Evolutionary conservation across 2,113 vertebrate genomes (phyloP).

Genomic region (Salvelinus fontinalis): DNA sequence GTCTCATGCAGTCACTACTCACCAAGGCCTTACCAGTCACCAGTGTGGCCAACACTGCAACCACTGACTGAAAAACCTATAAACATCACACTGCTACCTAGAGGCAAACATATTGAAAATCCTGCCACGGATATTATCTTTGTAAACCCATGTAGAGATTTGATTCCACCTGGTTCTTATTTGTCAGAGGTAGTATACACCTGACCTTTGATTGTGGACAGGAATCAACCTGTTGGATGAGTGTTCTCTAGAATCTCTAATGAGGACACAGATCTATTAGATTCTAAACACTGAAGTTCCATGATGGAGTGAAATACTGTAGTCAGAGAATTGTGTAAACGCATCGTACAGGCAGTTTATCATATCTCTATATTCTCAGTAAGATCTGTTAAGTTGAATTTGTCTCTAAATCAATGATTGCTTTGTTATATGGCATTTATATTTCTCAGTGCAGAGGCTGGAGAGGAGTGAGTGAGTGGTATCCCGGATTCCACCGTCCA

Average conservation of each 20-base stretch:
- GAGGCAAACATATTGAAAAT: constrained; percentile 21
- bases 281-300: background rate
- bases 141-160: background rate
- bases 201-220: background rate
- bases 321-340: background rate
- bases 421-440: background rate
- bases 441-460: background rate
- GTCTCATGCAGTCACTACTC: no score
- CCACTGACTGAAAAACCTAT: background rate
- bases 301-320: background rate
- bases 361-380: background rate
- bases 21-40: no score
- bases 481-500: constrained; percentile 2
- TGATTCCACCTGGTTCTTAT: no score
- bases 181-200: background rate
- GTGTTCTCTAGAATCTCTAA: background rate
- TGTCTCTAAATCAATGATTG: background rate
- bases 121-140: background rate
- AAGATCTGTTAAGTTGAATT: background rate
- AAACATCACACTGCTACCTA: constrained; percentile 40
- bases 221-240: background rate
- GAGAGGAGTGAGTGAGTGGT: background rate
- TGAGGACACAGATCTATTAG: background rate
- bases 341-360: background rate
- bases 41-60: background rate